A percentile compares a stretch with the other conserved stretches of the same genome.
Conservation (phyloP, 2,888 invertebrate genomes). For the Chymomyza procnemis region DNA sequence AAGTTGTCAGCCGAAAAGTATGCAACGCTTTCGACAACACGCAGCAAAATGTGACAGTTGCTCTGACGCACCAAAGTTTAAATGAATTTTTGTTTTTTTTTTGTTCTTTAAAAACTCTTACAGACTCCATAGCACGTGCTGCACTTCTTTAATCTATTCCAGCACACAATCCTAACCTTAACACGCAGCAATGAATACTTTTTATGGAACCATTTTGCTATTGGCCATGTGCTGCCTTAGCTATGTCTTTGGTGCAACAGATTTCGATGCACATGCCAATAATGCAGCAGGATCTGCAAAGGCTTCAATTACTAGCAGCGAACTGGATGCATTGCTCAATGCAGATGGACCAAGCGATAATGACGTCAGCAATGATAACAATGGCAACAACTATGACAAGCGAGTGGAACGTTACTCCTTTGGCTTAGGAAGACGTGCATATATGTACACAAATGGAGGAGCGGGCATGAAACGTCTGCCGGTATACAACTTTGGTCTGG, state of each 20-base stretch:
- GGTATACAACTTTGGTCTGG: slow-evolving; percentile 78
- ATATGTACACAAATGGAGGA: slow-evolving; percentile 77
- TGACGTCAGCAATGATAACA: slow-evolving; percentile 15
- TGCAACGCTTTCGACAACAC: slow-evolving; percentile 30
- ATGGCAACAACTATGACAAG: slow-evolving; percentile 77
- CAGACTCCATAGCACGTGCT: slow-evolving; percentile 22
- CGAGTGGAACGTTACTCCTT: slow-evolving; percentile 84
- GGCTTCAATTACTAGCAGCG: slow-evolving; percentile 26
- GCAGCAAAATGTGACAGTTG: slow-evolving; percentile 22
- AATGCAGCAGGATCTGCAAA: slow-evolving; percentile 26
- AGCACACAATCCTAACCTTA: neutral
- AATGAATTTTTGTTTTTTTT: slow-evolving; percentile 22
- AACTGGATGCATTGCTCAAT: slow-evolving; percentile 36
- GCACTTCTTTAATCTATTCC: slow-evolving; percentile 5
- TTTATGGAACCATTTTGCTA: slow-evolving; percentile 52
- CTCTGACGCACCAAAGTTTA: slow-evolving; percentile 6
- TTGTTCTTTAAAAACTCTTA: neutral
- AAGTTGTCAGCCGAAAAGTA: slow-evolving; percentile 39
- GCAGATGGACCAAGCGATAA: slow-evolving; percentile 49
- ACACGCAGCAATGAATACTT: slow-evolving; percentile 47
- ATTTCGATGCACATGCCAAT: slow-evolving; percentile 39
- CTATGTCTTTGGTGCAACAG: slow-evolving; percentile 63
- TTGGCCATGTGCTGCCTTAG: slow-evolving; percentile 67
- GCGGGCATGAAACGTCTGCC: slow-evolving; percentile 77
- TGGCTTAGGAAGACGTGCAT: slow-evolving; percentile 84